Evolutionary conservation across 2,113 vertebrate genomes (phyloP).

Genomic region (Thryonomys swinderianus): DNA sequence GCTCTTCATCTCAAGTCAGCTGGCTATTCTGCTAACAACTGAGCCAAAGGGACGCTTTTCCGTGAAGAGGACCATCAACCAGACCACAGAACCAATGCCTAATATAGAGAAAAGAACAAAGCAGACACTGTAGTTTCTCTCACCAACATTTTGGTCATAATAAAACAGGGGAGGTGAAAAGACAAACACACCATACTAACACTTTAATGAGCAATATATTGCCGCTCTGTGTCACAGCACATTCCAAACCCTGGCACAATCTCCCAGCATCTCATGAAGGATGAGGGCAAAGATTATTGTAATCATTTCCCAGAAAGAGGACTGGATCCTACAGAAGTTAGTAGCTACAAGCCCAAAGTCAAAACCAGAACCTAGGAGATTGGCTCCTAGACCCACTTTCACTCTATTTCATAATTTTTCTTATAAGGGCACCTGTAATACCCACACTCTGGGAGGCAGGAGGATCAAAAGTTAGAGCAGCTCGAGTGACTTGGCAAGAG

Average conservation of each 20-base stretch:
- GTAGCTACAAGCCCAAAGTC: not conserved
- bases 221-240: not conserved
- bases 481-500: not conserved
- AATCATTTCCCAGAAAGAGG: slow-evolving; percentile 3
- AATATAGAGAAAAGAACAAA: not conserved
- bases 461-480: not conserved
- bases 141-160: slow-evolving; percentile 1
- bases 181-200: not conserved
- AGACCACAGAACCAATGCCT: not conserved
- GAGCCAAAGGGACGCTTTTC: not conserved
- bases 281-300: not conserved
- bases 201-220: not conserved
- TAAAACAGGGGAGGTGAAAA: not conserved
- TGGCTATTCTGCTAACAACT: not conserved
- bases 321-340: not conserved
- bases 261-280: not conserved
- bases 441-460: not conserved
- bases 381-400: fast-evolving
- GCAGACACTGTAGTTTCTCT: not conserved
- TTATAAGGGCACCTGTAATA: not conserved
- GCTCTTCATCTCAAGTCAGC: not conserved
- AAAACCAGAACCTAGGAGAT: slow-evolving; percentile 6
- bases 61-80: not conserved
- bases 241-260: not conserved
- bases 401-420: not conserved